A percentile compares a stretch with the other conserved stretches of the same genome.
phyloP scores from a whole-genome alignment of 2,113 vertebrate species.

The Thymallus thymallus region DNA sequence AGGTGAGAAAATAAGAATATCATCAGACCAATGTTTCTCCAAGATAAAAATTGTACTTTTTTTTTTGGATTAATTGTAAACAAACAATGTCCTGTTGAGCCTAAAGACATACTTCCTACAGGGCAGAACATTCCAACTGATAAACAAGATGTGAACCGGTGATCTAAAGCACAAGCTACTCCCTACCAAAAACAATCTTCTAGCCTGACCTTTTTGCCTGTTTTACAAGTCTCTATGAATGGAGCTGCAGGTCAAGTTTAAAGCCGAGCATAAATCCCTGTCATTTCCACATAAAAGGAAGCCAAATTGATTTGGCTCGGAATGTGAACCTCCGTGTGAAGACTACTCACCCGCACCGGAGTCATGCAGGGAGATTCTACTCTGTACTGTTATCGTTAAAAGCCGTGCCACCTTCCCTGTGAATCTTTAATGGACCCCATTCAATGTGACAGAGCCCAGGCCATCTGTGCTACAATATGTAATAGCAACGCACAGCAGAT shows the following conservation, averaged over 20 bases:
- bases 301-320: slow-evolving; percentile 40
- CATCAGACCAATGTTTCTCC: too few relatives aligned
- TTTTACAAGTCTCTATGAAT: slow-evolving; percentile 26
- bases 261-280: slow-evolving; percentile 23
- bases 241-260: slow-evolving; percentile 23
- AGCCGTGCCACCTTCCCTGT: slow-evolving; percentile 61
- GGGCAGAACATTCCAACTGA: slow-evolving; percentile 28
- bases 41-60: too few relatives aligned
- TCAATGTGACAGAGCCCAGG: slow-evolving; percentile 42
- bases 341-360: slow-evolving; percentile 43
- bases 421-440: slow-evolving; percentile 57
- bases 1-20: too few relatives aligned
- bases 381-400: slow-evolving; percentile 43
- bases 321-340: slow-evolving; percentile 39
- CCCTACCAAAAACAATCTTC: slow-evolving; percentile 14
- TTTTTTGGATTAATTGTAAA: too few relatives aligned
- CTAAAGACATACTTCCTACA: slow-evolving; percentile 10
- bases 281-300: slow-evolving; percentile 43
- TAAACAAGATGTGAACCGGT: slow-evolving; percentile 29
- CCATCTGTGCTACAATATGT: slow-evolving; percentile 64
- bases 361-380: slow-evolving; percentile 41
- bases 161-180: not conserved
- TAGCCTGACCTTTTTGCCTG: slow-evolving; percentile 39
- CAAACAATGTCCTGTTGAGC: slow-evolving; percentile 3
- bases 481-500: slow-evolving; percentile 43